Conservation (phyloP, 2,797 vertebrate genomes). For the Xiphophorus birchmanni region DNA sequence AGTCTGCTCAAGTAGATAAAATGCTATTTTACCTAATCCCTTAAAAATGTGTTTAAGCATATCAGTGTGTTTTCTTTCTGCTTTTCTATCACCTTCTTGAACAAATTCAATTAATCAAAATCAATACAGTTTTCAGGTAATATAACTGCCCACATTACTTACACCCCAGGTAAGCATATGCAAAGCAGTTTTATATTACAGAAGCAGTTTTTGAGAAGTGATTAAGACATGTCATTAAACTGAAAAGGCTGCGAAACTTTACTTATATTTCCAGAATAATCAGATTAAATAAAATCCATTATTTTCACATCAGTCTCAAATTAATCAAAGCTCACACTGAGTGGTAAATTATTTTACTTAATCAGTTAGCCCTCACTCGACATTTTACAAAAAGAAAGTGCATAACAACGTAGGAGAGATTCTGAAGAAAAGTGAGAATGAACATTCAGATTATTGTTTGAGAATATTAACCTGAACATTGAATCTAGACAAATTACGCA, state of each 20-base stretch:
- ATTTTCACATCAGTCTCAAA: neutral
- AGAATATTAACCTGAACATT: neutral
- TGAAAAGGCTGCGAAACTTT: neutral
- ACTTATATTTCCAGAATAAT: neutral
- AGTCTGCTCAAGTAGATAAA: conserved; percentile 71
- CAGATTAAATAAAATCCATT: neutral
- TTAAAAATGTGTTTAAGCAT: conserved; percentile 52
- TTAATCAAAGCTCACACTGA: neutral
- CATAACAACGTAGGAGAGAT: neutral
- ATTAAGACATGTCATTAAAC: neutral
- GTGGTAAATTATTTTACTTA: neutral
- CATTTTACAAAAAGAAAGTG: neutral
- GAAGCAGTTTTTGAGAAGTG: neutral
- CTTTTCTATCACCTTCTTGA: neutral
- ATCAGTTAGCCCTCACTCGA: neutral
- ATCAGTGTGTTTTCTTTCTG: conserved; percentile 10
- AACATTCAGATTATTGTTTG: neutral
- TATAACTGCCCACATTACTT: neutral
- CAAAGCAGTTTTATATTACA: neutral
- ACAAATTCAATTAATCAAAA: neutral
- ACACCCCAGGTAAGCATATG: neutral
- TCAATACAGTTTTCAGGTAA: neutral
- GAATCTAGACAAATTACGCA: neutral
- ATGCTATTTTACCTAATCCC: conserved; percentile 65
- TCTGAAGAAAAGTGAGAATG: neutral